A percentile compares a stretch with the other conserved stretches of the same genome.
Conservation (phyloP, 2,888 invertebrate species). For the Ornithoptera alexandrae region DNA sequence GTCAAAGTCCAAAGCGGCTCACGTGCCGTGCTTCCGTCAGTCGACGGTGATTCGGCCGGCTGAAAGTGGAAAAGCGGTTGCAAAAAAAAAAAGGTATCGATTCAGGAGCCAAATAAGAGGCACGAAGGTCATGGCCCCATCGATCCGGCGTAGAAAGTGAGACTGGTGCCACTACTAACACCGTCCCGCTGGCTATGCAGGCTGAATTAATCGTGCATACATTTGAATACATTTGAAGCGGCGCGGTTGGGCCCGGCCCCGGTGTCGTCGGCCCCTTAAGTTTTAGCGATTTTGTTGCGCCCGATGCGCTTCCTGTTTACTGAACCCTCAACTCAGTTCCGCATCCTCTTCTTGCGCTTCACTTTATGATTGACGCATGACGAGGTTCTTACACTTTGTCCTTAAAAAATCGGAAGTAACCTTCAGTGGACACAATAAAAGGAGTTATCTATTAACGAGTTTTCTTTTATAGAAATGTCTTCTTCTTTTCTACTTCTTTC, state of each 20-base stretch:
- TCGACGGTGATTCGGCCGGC: constrained; percentile 12
- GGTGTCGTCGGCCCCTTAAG: constrained; percentile 76
- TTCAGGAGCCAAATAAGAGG: constrained; percentile 71
- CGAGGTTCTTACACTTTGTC: too few relatives aligned
- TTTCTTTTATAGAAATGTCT: too few relatives aligned
- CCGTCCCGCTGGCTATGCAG: constrained; percentile 80
- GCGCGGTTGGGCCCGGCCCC: constrained; percentile 54
- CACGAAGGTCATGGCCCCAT: constrained; percentile 79
- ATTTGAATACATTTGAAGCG: constrained; percentile 76
- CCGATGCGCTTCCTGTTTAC: constrained; percentile 8
- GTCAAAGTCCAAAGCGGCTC: not conserved
- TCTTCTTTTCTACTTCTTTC: too few relatives aligned
- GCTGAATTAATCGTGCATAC: constrained; percentile 81
- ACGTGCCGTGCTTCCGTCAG: not conserved
- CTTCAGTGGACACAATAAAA: too few relatives aligned
- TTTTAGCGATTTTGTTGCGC: constrained; percentile 74
- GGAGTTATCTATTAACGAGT: too few relatives aligned
- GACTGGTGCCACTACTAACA: constrained; percentile 79
- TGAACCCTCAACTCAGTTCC: not conserved
- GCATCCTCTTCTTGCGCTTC: too few relatives aligned
- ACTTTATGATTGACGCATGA: too few relatives aligned
- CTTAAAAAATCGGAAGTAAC: too few relatives aligned
- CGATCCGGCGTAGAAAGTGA: constrained; percentile 79
- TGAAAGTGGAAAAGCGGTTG: constrained; percentile 20
- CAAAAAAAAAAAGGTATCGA: constrained; percentile 56